Percentiles rank a stretch among this genome's conserved stretches.
Conservation (phyloP, 2,888 invertebrate species). For the Noctua fimbriata region DNA sequence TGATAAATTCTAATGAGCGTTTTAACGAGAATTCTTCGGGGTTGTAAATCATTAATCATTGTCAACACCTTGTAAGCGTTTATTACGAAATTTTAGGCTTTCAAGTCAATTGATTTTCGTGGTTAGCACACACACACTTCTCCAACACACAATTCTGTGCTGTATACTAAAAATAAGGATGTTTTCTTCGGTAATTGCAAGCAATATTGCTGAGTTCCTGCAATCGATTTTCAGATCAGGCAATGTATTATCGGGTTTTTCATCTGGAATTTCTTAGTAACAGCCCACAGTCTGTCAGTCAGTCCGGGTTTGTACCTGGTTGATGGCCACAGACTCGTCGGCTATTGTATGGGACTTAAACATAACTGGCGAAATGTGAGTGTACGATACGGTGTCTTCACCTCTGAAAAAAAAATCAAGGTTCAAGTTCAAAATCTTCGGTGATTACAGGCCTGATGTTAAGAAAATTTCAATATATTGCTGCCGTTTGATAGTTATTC, state of each 20-base stretch:
- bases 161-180: not conserved
- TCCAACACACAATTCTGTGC: not conserved
- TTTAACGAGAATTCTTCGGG: slow-evolving; percentile 24
- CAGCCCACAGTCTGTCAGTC: not conserved
- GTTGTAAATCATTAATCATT: slow-evolving; percentile 31
- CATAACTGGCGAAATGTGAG: too few relatives aligned
- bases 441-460: too few relatives aligned
- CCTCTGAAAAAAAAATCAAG: not conserved
- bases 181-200: not conserved
- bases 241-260: not conserved
- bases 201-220: not conserved
- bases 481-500: too few relatives aligned
- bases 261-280: not conserved
- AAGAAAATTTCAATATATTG: too few relatives aligned
- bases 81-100: not conserved
- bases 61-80: slow-evolving; percentile 4
- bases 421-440: not conserved
- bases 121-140: not conserved
- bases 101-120: not conserved
- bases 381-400: too few relatives aligned
- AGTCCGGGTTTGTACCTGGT: not conserved
- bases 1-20: slow-evolving; percentile 33
- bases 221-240: not conserved
- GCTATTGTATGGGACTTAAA: too few relatives aligned
- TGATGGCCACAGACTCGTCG: too few relatives aligned